These are phyloP conservation scores for Patella ulyssiponensis DNA, from an alignment of 2,888 invertebrate genomes.

Conservation along the genomic window DNA sequence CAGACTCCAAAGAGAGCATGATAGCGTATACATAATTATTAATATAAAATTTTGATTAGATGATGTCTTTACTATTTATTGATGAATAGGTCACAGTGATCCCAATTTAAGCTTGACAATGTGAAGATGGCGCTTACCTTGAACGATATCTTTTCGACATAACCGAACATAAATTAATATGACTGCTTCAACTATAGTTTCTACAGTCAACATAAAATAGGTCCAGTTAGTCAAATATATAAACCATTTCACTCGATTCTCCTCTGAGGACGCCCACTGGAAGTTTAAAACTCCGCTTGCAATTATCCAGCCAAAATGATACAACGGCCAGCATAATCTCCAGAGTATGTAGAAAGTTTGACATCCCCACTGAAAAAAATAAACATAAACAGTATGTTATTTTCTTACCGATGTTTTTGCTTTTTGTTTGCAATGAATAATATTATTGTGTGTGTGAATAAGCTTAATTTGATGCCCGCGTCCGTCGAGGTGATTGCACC, in stretches of 20 bases:
- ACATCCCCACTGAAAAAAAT: conserved; percentile 17
- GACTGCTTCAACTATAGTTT: conserved; percentile 31
- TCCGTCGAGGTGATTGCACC: too few species aligned
- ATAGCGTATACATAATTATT: too few species aligned
- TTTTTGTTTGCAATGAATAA: too few species aligned
- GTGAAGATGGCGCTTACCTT: not conserved
- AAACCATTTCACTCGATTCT: conserved; percentile 39
- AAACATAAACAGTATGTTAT: too few species aligned
- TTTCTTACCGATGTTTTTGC: too few species aligned
- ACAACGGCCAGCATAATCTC: conserved; percentile 36
- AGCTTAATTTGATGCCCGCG: too few species aligned
- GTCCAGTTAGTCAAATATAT: conserved; percentile 47
- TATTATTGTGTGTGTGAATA: too few species aligned
- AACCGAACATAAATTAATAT: conserved; percentile 20
- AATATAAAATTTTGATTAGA: too few species aligned
- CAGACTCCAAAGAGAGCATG: too few species aligned
- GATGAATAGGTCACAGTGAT: too few species aligned
- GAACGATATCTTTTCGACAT: conserved; percentile 9
- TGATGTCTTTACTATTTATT: too few species aligned
- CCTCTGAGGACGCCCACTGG: conserved; percentile 19
- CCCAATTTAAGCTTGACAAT: too few species aligned
- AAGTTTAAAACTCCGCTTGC: conserved; percentile 28
- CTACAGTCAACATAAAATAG: conserved; percentile 34
- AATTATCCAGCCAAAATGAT: conserved; percentile 35
- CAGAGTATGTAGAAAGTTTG: conserved; percentile 28